phyloP scores from a whole-genome alignment of 1,140 invertebrate genomes.

The Apis mellifera region DNA sequence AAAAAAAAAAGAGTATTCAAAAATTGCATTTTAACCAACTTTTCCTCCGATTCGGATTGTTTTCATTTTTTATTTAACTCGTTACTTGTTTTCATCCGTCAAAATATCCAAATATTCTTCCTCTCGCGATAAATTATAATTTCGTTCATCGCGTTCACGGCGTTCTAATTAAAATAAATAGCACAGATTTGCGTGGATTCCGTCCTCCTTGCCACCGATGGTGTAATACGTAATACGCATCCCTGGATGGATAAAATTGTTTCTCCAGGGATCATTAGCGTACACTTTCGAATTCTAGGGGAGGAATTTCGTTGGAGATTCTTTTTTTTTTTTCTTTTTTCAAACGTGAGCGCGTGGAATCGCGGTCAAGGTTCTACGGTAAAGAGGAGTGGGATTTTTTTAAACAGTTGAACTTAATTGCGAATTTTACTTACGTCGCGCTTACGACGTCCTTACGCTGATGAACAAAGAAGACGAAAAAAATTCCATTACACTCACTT shows the following conservation, averaged over 20 bases:
- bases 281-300: not conserved
- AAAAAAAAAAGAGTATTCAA: too few species aligned
- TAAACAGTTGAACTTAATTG: conserved; percentile 17
- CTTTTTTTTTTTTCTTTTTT: not conserved
- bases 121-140: too few species aligned
- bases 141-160: too few species aligned
- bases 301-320: not conserved
- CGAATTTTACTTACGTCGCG: conserved; percentile 22
- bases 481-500: conserved; percentile 5
- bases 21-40: too few species aligned
- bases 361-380: conserved; percentile 28
- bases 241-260: not conserved
- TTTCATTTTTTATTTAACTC: too few species aligned
- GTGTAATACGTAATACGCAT: not conserved
- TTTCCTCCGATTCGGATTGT: too few species aligned
- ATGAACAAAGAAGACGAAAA: conserved; percentile 11
- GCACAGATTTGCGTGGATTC: not conserved
- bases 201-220: not conserved
- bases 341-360: not conserved
- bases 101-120: too few species aligned
- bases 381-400: not conserved
- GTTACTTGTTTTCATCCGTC: too few species aligned
- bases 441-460: not conserved
- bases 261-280: not conserved
- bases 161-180: conserved; percentile 8